A percentile compares a stretch with the other conserved stretches of the same genome.
phyloP scores from a whole-genome alignment of 2,888 invertebrate species.

The Panopea generosa region DNA sequence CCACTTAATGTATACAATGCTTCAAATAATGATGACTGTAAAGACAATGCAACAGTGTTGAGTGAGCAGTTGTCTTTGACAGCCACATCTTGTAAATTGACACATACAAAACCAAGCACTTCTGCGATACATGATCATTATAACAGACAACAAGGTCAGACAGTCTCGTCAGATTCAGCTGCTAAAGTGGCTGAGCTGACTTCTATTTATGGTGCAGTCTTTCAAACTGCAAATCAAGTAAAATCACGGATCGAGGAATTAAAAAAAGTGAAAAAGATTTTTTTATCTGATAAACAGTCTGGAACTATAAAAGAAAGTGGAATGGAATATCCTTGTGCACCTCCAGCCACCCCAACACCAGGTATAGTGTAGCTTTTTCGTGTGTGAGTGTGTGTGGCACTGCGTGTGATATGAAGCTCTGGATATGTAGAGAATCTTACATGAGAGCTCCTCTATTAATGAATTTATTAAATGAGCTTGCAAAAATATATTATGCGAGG shows the following conservation, averaged over 20 bases:
- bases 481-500: no score
- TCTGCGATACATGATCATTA: background rate
- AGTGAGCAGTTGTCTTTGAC: slow-evolving; percentile 31
- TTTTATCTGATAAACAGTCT: slow-evolving; percentile 79
- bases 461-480: no score
- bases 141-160: background rate
- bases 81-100: slow-evolving; percentile 45
- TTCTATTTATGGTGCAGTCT: slow-evolving; percentile 55
- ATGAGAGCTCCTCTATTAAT: no score
- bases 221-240: slow-evolving; percentile 41
- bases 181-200: slow-evolving; percentile 32
- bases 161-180: background rate
- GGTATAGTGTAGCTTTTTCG: slow-evolving; percentile 66
- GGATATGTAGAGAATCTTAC: no score
- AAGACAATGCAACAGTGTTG: background rate
- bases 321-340: slow-evolving; percentile 77
- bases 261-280: slow-evolving; percentile 73
- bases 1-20: background rate
- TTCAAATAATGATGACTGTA: background rate
- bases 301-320: slow-evolving; percentile 74
- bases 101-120: slow-evolving; percentile 9
- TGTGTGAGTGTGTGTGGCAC: background rate
- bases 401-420: no score
- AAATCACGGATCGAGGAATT: slow-evolving; percentile 53
- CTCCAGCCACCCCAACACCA: slow-evolving; percentile 80